These are phyloP conservation scores for Hippocampus kuda DNA, from an alignment of 2,797 vertebrate genomes.

Conservation along the genomic window DNA sequence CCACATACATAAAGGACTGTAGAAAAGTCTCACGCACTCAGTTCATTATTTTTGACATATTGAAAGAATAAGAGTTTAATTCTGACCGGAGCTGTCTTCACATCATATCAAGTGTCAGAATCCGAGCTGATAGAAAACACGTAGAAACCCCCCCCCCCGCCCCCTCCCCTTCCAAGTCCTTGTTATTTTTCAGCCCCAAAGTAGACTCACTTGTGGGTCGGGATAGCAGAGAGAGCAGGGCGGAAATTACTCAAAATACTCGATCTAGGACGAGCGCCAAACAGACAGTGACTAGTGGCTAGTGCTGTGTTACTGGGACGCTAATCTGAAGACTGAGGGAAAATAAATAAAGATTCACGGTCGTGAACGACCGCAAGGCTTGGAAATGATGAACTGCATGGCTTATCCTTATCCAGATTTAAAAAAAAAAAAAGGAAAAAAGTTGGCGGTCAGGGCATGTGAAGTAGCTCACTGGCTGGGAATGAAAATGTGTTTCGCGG, in stretches of 20 bases:
- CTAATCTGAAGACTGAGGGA: conserved; percentile 42
- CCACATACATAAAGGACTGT: background rate
- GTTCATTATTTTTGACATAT: background rate
- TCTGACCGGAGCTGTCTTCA: background rate
- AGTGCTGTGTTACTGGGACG: conserved; percentile 46
- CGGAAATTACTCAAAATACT: conserved; percentile 64
- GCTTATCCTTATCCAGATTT: conserved; percentile 3
- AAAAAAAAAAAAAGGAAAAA: background rate
- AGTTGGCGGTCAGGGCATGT: conserved; percentile 1
- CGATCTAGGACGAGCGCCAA: conserved; percentile 58
- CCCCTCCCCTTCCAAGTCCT: background rate
- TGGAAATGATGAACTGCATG: conserved; percentile 8
- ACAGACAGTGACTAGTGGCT: conserved; percentile 61
- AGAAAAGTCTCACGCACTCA: background rate
- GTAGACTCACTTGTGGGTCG: conserved; percentile 53
- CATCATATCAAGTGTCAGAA: background rate
- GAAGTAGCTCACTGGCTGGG: conserved; percentile 35
- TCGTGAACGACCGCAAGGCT: conserved; percentile 42
- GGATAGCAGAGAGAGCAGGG: conserved; percentile 39
- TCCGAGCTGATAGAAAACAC: background rate
- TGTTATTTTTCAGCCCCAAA: conserved; percentile 20
- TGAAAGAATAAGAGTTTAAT: background rate
- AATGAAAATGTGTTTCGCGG: conserved; percentile 63
- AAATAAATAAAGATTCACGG: conserved; percentile 28
- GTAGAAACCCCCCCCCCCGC: too few relatives aligned